These are phyloP conservation scores for Larimichthys polyactis DNA, from an alignment of 2,113 vertebrate species.

Conservation along the genomic window DNA sequence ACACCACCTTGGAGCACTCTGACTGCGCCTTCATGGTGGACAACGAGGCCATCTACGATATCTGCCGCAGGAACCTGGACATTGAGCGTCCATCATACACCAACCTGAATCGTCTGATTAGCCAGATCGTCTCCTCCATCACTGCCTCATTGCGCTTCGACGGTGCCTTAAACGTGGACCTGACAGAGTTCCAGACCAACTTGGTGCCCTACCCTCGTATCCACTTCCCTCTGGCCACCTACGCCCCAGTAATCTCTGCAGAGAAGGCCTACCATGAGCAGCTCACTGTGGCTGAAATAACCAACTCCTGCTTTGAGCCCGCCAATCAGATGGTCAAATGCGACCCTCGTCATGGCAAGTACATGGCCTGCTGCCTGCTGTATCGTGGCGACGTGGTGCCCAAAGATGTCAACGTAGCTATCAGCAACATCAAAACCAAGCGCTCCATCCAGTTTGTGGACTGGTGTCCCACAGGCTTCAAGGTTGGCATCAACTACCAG, in stretches of 20 bases:
- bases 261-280: conserved; percentile 80
- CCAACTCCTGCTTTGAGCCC: conserved; percentile 72
- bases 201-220: conserved; percentile 84
- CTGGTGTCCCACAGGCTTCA: conserved; percentile 91
- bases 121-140: conserved; percentile 76
- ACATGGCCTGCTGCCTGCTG: conserved; percentile 76
- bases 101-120: conserved; percentile 75
- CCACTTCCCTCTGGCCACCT: conserved; percentile 90
- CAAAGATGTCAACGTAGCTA: conserved; percentile 72
- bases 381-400: conserved; percentile 73
- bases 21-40: conserved; percentile 82
- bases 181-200: conserved; percentile 86
- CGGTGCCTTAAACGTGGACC: conserved; percentile 75
- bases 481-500: conserved; percentile 92
- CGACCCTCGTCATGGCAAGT: conserved; percentile 72
- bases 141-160: conserved; percentile 77
- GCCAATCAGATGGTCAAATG: conserved; percentile 77
- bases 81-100: conserved; percentile 76
- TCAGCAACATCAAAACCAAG: conserved; percentile 73
- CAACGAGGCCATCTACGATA: conserved; percentile 81
- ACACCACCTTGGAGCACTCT: conserved; percentile 79
- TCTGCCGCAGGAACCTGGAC: conserved; percentile 78
- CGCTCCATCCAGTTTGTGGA: conserved; percentile 88
- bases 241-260: conserved; percentile 87
- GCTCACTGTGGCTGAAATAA: conserved; percentile 74